Conservation (phyloP, 2,113 vertebrate species). For the Osmerus mordax region DNA sequence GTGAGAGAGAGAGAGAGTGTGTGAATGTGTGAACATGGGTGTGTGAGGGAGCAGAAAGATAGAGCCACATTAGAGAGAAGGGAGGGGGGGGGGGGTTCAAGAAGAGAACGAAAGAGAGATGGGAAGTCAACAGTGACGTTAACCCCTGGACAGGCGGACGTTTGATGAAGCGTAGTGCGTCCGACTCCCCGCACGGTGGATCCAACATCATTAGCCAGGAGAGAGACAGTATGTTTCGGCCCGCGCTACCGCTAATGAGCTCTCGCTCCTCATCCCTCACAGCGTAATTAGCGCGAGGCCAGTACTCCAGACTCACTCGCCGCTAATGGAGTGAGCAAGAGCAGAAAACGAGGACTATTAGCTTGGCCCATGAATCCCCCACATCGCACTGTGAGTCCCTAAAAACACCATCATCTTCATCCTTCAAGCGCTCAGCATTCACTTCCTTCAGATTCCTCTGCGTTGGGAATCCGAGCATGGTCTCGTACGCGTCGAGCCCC, state of each 20-base stretch:
- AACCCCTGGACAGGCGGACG: slow-evolving; percentile 47
- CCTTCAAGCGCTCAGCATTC: slow-evolving; percentile 10
- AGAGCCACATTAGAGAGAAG: neutral
- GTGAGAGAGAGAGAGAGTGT: neutral
- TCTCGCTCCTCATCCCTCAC: slow-evolving; percentile 67
- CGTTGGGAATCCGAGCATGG: no score
- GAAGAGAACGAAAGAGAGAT: slow-evolving; percentile 6
- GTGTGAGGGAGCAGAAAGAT: neutral
- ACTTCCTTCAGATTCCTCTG: no score
- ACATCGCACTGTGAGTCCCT: slow-evolving; percentile 37
- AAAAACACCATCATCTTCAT: slow-evolving; percentile 51
- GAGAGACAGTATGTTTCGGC: slow-evolving; percentile 66
- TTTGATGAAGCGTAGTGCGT: slow-evolving; percentile 59
- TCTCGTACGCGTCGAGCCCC: no score
- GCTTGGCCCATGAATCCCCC: slow-evolving; percentile 42
- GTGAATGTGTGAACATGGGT: neutral
- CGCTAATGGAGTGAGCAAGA: slow-evolving; percentile 65
- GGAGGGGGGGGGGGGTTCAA: neutral
- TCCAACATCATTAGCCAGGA: slow-evolving; percentile 70
- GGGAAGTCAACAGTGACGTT: slow-evolving; percentile 57
- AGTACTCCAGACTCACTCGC: slow-evolving; percentile 30
- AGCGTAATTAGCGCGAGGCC: slow-evolving; percentile 61
- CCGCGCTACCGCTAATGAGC: slow-evolving; percentile 64
- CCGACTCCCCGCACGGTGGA: slow-evolving; percentile 44
- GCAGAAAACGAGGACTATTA: slow-evolving; percentile 61